Evolutionary conservation across 1,140 invertebrate genomes (phyloP), one percentile per base, ranked within the genome.

Genomic region (Helicorthomorpha holstii): DNA sequence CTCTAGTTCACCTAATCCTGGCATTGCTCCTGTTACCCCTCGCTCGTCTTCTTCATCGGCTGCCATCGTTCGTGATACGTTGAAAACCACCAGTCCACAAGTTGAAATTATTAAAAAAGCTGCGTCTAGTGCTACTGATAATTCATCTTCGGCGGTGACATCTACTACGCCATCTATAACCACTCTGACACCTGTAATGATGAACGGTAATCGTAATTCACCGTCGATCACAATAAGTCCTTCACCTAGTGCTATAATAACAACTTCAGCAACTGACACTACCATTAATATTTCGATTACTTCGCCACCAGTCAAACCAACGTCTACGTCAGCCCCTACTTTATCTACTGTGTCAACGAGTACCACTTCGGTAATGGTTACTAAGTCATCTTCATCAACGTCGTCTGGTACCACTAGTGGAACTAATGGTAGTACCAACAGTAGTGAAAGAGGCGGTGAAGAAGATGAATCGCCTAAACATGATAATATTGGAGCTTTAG

Each of bases 401-500:
- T n/a, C 48, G 2, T 16, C 48, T 27, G n/a, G n/a, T 27, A n/a
- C 3, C 26, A 4, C 26, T 27, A 52, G 64, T 65, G 44, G 63
- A 61, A 50, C 54, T 66, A 19, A 47, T 64, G n/a, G n/a, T n/a
- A n/a, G n/a, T n/a, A n/a, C n/a, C n/a, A n/a, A n/a, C n/a, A n/a
- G n/a, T n/a, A n/a, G n/a, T n/a, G 29, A 34, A 7, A 16, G 29
- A 7, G 29, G 16, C 16, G 29, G 7, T 7, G 47, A 50, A 22
- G 19, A 19, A 26, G 50, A 54, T 2, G 55, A 50, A n/a, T 49
- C 48, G 24, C 54, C 48, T 10, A 45, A 47, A 26, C 54, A 48
- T 22, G 54, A 57, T 38, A 54, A 59, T 21, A 54, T 54, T 25
- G 60, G 61, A 14, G 62, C 57, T 7, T 52, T 64, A 10, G 63